Evolutionary conservation across 1,140 invertebrate species (phyloP).

Genomic region (Trachymyrmex septentrionalis): DNA sequence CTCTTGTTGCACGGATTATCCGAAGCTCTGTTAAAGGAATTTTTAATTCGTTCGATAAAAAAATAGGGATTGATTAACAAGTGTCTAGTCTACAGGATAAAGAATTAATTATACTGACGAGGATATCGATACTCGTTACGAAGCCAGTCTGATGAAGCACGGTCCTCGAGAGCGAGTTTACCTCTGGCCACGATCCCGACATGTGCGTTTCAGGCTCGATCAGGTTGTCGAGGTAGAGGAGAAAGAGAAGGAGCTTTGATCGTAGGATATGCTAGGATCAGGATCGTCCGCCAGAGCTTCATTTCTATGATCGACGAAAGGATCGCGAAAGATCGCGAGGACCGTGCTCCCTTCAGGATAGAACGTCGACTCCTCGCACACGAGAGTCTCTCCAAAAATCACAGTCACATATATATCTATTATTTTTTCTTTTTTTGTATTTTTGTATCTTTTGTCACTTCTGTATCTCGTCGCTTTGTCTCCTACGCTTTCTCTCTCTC

Average conservation of each 20-base stretch:
- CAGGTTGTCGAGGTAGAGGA: conserved; percentile 34
- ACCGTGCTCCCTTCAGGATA: conserved; percentile 61
- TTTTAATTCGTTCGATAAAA: neutral
- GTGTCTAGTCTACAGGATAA: neutral
- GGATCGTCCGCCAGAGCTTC: conserved; percentile 37
- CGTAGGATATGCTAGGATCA: conserved; percentile 56
- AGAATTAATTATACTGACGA: neutral
- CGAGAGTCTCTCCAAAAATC: conserved; percentile 75
- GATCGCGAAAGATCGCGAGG: conserved; percentile 24
- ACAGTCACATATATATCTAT: conserved; percentile 76
- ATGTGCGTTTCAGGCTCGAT: conserved; percentile 66
- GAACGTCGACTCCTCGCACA: conserved; percentile 72
- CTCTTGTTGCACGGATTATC: conserved; percentile 22
- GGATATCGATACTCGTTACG: neutral
- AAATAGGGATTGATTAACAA: neutral
- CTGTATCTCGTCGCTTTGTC: conserved; percentile 39
- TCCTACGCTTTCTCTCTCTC: conserved; percentile 53
- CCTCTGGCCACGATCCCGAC: conserved; percentile 45
- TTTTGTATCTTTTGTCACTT: conserved; percentile 50
- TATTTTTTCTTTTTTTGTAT: conserved; percentile 64
- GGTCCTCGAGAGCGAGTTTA: conserved; percentile 27
- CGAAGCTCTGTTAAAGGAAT: conserved; percentile 27
- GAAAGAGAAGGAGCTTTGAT: conserved; percentile 25
- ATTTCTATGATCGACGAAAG: conserved; percentile 29
- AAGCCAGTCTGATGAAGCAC: conserved; percentile 53